phyloP scores from a whole-genome alignment of 2,113 vertebrate species.

The Falco punctatus region DNA sequence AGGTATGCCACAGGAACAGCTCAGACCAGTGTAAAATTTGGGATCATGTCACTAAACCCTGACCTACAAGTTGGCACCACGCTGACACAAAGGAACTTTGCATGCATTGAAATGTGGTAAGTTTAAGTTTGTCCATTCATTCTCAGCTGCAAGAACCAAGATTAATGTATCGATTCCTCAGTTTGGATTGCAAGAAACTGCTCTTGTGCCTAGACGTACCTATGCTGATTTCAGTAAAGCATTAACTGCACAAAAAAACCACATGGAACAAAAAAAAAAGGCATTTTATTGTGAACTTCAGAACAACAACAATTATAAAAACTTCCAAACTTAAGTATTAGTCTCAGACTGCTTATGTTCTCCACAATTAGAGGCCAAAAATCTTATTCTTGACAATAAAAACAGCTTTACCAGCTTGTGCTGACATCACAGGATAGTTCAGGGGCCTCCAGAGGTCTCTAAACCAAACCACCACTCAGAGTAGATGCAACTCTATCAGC shows the following conservation, averaged over 20 bases:
- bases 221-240: not conserved
- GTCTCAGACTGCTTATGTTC: fast-evolving
- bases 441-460: not conserved
- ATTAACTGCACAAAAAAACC: not conserved
- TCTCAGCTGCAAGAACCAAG: not conserved
- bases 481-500: fast-evolving
- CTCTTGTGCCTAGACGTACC: not conserved
- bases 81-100: fast-evolving
- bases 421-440: not conserved
- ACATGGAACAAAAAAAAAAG: no score
- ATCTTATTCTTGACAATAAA: not conserved
- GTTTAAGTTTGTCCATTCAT: not conserved
- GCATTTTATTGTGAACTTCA: not conserved
- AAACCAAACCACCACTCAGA: not conserved
- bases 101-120: fast-evolving
- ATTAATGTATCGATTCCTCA: not conserved
- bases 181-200: not conserved
- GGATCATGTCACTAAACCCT: fast-evolving
- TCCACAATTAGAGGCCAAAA: not conserved
- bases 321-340: not conserved
- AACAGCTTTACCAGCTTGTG: not conserved
- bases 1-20: not conserved
- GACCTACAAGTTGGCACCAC: not conserved
- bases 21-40: not conserved
- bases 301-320: not conserved